Base-by-base conservation (phyloP, 2,888 invertebrate genomes). In the Epiblema foenella region DNA sequence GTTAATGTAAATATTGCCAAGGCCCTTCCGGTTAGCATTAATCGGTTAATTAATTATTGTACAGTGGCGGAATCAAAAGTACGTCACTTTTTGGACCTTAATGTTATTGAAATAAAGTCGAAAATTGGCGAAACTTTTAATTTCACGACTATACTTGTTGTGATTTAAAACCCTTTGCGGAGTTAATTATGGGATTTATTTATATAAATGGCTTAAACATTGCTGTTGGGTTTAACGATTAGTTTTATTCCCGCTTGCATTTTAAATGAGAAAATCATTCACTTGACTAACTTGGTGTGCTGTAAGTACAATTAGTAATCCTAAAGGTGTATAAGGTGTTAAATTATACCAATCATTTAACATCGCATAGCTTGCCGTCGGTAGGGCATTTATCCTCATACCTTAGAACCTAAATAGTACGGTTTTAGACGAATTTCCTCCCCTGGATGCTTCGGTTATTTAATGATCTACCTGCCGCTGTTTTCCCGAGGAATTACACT, bases 101-200 rank as follows among this genome's bases (percentile, higher is more conserved):
- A 24, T 24, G 24, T 4, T 4, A 24, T 24, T 24, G 2, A 24
- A 24, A 24, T 24, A 24, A 24, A 24, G 24, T 24, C 24, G 24
- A 24, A 24, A 24, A 1, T 24, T 24, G 24, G 4, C 24, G n/a
- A n/a, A n/a, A n/a, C 24, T 24, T 24, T 24, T 3, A 3, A 24
- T 24, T 24, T 4, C 24, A 3, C 2, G 24, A 24, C 24, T 24
- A 24, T 3, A 24, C 46, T 65, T 56, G 56, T 17, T 29, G 57
- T 66, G 65, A 66, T 66, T 66, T 66, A 66, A 65, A 33, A 46
- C 57, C 65, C 8, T 11, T 15, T 29, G 17, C 15, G 46, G 12
- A 46, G 54, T 66, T 18, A 66, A 33, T 46, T 46, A 57, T 66
- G 65, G 18, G 24, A 54, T 66, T 46, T 57, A 66, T 54, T 66